Conservation (phyloP, 2,888 invertebrate genomes). For the Himalopsyche kuldschensis region DNA sequence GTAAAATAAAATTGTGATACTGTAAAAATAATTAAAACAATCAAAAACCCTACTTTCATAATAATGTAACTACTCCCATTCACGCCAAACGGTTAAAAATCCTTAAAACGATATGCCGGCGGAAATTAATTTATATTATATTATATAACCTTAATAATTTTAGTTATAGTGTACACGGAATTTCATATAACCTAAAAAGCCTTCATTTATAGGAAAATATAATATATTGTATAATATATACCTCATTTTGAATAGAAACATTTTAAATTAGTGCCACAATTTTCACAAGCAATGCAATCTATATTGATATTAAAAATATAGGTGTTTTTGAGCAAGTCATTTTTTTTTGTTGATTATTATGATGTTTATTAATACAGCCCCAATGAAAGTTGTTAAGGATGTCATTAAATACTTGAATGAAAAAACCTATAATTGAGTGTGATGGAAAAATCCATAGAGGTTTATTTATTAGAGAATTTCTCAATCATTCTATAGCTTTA, state of each 20-base stretch:
- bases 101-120: background rate
- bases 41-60: background rate
- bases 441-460: too few relatives aligned
- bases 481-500: background rate
- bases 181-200: background rate
- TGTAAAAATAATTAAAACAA: background rate
- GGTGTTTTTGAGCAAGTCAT: too few relatives aligned
- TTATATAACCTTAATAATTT: background rate
- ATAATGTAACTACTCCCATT: background rate
- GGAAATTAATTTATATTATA: background rate
- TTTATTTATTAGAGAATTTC: background rate
- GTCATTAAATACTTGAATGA: too few relatives aligned
- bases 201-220: background rate
- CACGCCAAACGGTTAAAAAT: background rate
- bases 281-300: too few relatives aligned
- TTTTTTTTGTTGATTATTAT: too few relatives aligned
- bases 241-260: background rate
- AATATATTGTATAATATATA: background rate
- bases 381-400: too few relatives aligned
- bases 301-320: too few relatives aligned
- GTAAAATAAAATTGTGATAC: slow-evolving; percentile 1
- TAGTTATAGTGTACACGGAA: background rate
- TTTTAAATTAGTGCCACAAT: background rate
- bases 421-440: too few relatives aligned
- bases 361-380: too few relatives aligned